Evolutionary conservation across 2,797 vertebrate species (phyloP), one percentile per base, ranked within the genome.

Genomic region (Argya squamiceps): DNA sequence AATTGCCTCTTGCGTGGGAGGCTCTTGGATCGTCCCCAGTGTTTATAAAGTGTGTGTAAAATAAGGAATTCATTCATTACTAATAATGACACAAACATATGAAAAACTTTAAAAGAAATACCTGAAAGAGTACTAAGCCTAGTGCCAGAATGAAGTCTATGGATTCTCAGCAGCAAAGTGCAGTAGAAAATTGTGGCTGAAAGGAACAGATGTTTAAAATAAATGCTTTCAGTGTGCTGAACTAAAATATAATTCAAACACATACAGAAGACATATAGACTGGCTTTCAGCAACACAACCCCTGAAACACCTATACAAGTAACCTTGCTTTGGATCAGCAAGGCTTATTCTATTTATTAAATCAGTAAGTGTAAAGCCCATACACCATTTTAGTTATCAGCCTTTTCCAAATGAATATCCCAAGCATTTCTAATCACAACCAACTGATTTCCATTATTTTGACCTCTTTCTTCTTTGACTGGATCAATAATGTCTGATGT

Each of bases 321-420:
- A 94, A 91, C 86, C 84, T 89, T 81, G 86, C 44, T 95, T 92
- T 63, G 79, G 81, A 95, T 84, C 84, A 95, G 84, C 39, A 64
- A 76, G 76, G 76, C 65, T 95, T 94, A 89, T 91, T 94, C 84
- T 96, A 19, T 81, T 94, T 94, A 88, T 88, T 58, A 91, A 95
- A 96, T 91, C 92, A 86, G 15, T 88, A 89, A 83, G 11, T 37
- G 65, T 92, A 96, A 87, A 94, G 86, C 39, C 13, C 21, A 6
- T 75, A 75, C 93, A 94, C 60, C 46, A 58, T 96, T 92, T 92
- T 52, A 91, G 79, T 93, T 96, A 96, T n/a, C 95, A 97, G 15
- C 93, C 64, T 82, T 91, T 96, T 97, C 96, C 79, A 97, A 97
- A 97, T 88, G 86, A 97, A 96, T 97, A 98, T 96, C 93, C 96